phyloP scores from a whole-genome alignment of 2,797 vertebrate species.

The Mormyrops boulengeri region DNA sequence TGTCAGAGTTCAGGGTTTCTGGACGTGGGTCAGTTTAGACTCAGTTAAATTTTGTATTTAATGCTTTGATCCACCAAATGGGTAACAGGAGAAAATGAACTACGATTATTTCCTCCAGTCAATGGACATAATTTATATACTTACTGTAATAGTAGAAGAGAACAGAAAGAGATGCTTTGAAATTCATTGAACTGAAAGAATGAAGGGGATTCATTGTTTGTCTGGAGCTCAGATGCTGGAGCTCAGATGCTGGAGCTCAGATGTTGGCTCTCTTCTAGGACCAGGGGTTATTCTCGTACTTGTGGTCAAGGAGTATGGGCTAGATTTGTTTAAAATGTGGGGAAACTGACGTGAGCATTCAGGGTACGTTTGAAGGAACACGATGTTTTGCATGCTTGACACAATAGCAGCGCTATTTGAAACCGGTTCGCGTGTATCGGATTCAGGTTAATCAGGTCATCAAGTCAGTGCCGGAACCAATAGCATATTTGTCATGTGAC shows the following conservation, averaged over 20 bases:
- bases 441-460: constrained; percentile 1
- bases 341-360: background rate
- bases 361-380: background rate
- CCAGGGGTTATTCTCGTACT: background rate
- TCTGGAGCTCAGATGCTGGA: background rate
- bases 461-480: background rate
- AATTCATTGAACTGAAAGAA: background rate
- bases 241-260: background rate
- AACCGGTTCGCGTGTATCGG: background rate
- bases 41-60: background rate
- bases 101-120: background rate
- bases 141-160: background rate
- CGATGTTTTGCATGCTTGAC: background rate
- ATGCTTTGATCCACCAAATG: background rate
- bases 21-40: background rate
- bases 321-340: background rate
- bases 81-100: constrained; percentile 2
- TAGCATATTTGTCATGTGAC: background rate
- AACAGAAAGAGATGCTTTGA: background rate
- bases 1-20: background rate
- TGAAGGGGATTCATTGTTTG: background rate
- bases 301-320: background rate
- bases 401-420: background rate
- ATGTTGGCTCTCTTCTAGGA: background rate
- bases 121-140: background rate